Percentiles rank a stretch among this genome's conserved stretches.
Evolutionary conservation across 2,888 invertebrate genomes (phyloP).

Genomic region (Drosophila austrosaltans): DNA sequence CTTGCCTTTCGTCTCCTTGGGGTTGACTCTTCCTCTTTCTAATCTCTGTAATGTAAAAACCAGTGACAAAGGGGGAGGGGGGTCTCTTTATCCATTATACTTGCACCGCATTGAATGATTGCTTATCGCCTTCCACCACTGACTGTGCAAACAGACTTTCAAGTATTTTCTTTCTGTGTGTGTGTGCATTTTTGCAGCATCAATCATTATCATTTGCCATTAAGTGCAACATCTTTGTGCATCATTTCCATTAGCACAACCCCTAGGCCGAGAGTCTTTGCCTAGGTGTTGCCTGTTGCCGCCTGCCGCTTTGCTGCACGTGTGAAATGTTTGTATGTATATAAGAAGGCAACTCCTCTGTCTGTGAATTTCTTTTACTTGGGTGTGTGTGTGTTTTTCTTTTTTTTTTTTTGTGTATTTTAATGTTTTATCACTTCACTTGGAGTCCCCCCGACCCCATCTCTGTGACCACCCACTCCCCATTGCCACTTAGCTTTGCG

Average conservation of each 20-base stretch:
- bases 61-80: too few species aligned
- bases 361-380: constrained; percentile 29
- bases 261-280: constrained; percentile 53
- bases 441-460: constrained; percentile 35
- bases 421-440: constrained; percentile 77
- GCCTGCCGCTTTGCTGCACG: constrained; percentile 22
- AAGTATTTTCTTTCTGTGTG: not conserved
- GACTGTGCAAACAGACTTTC: too few species aligned
- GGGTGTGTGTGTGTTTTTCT: constrained; percentile 21
- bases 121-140: constrained; percentile 57
- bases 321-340: not conserved
- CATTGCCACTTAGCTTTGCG: constrained; percentile 3
- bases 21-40: constrained; percentile 18
- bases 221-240: constrained; percentile 60
- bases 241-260: constrained; percentile 65
- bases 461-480: not conserved
- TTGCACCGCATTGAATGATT: constrained; percentile 70
- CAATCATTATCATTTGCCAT: constrained; percentile 78
- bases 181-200: constrained; percentile 54
- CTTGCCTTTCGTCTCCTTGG: too few species aligned
- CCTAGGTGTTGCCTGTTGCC: not conserved
- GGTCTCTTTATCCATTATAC: constrained; percentile 29
- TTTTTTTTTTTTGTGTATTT: constrained; percentile 37
- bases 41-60: constrained; percentile 48
- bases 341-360: too few species aligned